Base-by-base conservation (phyloP, 2,888 invertebrate species). In the Epiblema foenella region DNA sequence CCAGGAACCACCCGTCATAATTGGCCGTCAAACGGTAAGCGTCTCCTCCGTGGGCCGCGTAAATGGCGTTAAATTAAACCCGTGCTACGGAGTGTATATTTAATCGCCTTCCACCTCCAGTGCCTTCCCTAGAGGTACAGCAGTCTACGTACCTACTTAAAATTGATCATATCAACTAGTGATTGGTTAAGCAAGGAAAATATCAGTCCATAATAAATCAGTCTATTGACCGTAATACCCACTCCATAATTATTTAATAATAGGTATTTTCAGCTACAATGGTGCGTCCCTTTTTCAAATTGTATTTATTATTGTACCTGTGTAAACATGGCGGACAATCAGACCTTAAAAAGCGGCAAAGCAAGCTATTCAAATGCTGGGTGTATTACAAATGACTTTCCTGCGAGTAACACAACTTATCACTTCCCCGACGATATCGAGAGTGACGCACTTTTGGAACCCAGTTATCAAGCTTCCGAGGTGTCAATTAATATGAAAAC, bases 11-110 rank as follows among this genome's bases (percentile, higher is more conserved):
- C 77, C 76, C 79, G 77, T 76, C 78, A 79, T 81, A 85, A 86
- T 87, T 81, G 82, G 77, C 75, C 80, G 80, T 83, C 83, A 83
- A 82, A 78, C 79, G 69, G 77, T 75, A 69, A 71, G 78, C 78
- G 76, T 75, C 67, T 66, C 65, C 59, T 46, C 51, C 75, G 76
- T 74, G 76, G 76, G 73, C 74, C 75, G 75, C 69, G 80, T 79
- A 83, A 83, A 82, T 84, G 81, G 83, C 83, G 84, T 83, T 80
- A 86, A 87, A 87, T 87, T 85, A 83, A 80, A 81, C 80, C 74
- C 78, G 70, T 74, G 74, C 79, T 74, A 75, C 76, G 74, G 75
- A 82, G 82, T 82, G 80, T 80, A 78, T 84, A n/a, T n/a, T n/a
- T n/a, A 81, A 85, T 83, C 83, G 79, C 79, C 76, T 72, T 73